phyloP scores from a whole-genome alignment of 2,797 vertebrate genomes.

The Coreius guichenoti region DNA sequence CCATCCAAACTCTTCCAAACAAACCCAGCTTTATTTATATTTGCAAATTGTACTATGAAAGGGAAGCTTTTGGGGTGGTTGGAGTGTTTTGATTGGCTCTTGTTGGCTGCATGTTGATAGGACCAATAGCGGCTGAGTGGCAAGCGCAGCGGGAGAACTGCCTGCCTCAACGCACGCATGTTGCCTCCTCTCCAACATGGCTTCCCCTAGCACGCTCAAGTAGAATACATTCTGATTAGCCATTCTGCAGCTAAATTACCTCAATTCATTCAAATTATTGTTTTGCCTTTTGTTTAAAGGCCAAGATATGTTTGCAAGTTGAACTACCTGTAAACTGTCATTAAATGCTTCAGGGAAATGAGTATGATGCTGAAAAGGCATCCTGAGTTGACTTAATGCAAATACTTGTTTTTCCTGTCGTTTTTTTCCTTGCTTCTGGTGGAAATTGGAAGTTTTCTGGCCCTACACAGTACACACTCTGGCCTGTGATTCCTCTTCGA shows the following conservation, averaged over 20 bases:
- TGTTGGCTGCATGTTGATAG: slow-evolving; percentile 70
- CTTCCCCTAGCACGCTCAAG: slow-evolving; percentile 71
- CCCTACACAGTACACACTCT: background rate
- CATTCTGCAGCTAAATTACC: slow-evolving; percentile 80
- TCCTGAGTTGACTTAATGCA: slow-evolving; percentile 60
- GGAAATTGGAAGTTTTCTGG: slow-evolving; percentile 26
- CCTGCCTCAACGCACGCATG: slow-evolving; percentile 52
- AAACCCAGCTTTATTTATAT: slow-evolving; percentile 65
- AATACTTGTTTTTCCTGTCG: slow-evolving; percentile 41
- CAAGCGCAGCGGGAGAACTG: slow-evolving; percentile 65
- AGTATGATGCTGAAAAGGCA: slow-evolving; percentile 61
- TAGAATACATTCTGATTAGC: slow-evolving; percentile 82
- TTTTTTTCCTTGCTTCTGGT: slow-evolving; percentile 9
- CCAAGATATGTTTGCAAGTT: slow-evolving; percentile 76
- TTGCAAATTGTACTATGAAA: slow-evolving; percentile 61
- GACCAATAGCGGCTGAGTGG: slow-evolving; percentile 65
- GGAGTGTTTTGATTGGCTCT: slow-evolving; percentile 71
- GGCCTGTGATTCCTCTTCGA: background rate
- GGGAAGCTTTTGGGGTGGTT: slow-evolving; percentile 67
- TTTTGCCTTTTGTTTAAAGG: slow-evolving; percentile 83
- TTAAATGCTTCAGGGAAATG: slow-evolving; percentile 80
- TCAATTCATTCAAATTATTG: slow-evolving; percentile 85
- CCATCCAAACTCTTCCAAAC: slow-evolving; percentile 50
- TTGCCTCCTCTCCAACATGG: slow-evolving; percentile 63
- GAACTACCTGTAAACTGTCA: slow-evolving; percentile 77